A percentile compares a stretch with the other conserved stretches of the same genome.
Evolutionary conservation across 2,888 invertebrate species (phyloP).

Genomic region (Clepsis dumicolana): DNA sequence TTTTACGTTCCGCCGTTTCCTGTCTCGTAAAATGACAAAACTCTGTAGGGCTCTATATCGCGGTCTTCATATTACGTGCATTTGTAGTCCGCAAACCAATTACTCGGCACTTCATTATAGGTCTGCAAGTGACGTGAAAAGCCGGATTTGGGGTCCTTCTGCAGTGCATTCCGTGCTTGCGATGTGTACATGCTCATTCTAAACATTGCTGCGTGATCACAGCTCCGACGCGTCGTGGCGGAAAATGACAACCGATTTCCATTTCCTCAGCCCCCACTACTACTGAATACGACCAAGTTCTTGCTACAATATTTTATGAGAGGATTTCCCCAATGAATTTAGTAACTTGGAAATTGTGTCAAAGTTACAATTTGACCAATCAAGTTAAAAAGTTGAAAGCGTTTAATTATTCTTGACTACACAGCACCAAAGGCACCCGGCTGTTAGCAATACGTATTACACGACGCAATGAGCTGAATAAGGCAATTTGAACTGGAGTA

Average conservation of each 20-base stretch:
- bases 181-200: conserved; percentile 1
- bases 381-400: background rate
- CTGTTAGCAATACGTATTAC: conserved; percentile 66
- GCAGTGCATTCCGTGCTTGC: conserved; percentile 16
- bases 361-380: background rate
- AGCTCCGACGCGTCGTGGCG: background rate
- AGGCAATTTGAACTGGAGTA: conserved; percentile 63
- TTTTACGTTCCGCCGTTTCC: conserved; percentile 52
- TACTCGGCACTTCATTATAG: conserved; percentile 18
- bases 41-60: conserved; percentile 20
- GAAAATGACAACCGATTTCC: background rate
- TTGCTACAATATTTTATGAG: background rate
- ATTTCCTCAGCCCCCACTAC: background rate
- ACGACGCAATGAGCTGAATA: conserved; percentile 62
- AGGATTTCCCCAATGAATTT: too few relatives aligned
- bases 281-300: background rate
- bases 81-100: conserved; percentile 10
- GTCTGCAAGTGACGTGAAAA: conserved; percentile 40
- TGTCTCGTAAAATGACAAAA: conserved; percentile 32
- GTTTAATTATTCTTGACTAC: conserved; percentile 44
- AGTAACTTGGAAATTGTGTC: background rate
- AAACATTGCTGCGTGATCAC: conserved; percentile 16
- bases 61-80: conserved; percentile 5
- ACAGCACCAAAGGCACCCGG: conserved; percentile 44
- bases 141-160: conserved; percentile 39